These are phyloP conservation scores for Trissolcus brochymenae DNA, from an alignment of 2,888 invertebrate genomes.

Conservation along the genomic window DNA sequence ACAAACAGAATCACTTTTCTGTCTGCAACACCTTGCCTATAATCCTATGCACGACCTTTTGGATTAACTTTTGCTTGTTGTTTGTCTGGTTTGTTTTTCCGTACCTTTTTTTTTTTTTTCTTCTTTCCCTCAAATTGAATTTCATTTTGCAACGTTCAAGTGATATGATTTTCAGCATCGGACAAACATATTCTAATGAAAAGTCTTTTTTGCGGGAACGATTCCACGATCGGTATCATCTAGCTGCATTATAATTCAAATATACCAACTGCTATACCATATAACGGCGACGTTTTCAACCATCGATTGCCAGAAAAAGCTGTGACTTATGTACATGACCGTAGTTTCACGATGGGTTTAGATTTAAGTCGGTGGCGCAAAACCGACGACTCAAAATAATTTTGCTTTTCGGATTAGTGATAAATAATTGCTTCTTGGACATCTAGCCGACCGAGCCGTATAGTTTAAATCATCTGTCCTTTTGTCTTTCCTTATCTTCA, in stretches of 20 bases:
- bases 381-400: slow-evolving; percentile 66
- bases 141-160: slow-evolving; percentile 54
- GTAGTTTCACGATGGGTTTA: slow-evolving; percentile 35
- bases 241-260: slow-evolving; percentile 43
- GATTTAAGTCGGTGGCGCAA: slow-evolving; percentile 29
- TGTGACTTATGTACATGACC: slow-evolving; percentile 59
- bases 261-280: slow-evolving; percentile 43
- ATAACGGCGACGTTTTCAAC: slow-evolving; percentile 47
- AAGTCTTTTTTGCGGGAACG: slow-evolving; percentile 35
- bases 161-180: slow-evolving; percentile 53
- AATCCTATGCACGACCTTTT: slow-evolving; percentile 4
- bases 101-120: too few species aligned
- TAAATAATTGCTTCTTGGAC: slow-evolving; percentile 73
- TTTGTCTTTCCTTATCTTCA: slow-evolving; percentile 5
- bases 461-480: slow-evolving; percentile 25
- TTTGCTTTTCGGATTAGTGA: slow-evolving; percentile 23
- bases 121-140: slow-evolving; percentile 46
- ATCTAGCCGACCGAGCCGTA: slow-evolving; percentile 56
- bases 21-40: slow-evolving; percentile 5
- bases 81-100: slow-evolving; percentile 51
- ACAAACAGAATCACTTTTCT: not conserved
- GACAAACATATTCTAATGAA: slow-evolving; percentile 48
- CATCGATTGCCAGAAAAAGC: slow-evolving; percentile 58
- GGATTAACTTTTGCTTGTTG: slow-evolving; percentile 22
- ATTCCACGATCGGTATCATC: slow-evolving; percentile 39